Evolutionary conservation across 2,797 vertebrate genomes (phyloP).

Genomic region (Crypturellus tataupa): DNA sequence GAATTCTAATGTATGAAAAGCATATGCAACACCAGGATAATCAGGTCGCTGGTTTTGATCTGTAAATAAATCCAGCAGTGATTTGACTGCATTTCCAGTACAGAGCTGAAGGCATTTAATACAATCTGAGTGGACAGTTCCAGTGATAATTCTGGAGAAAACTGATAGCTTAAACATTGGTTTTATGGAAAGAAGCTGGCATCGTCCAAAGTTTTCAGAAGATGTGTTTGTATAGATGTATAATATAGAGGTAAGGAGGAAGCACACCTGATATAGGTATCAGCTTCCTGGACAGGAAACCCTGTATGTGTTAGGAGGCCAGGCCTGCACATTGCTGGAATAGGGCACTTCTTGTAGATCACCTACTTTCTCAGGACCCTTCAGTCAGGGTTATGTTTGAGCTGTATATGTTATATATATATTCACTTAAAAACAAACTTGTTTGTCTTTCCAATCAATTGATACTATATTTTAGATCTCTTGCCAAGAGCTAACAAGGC

Average conservation of each 20-base stretch:
- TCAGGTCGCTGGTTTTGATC: neutral
- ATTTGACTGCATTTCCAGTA: neutral
- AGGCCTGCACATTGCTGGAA: neutral
- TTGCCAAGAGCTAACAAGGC: neutral
- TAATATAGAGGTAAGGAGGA: neutral
- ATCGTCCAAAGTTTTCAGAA: neutral
- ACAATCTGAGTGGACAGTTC: neutral
- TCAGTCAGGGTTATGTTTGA: neutral
- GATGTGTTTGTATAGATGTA: neutral
- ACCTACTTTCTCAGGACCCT: neutral
- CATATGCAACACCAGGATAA: neutral
- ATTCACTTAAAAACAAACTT: neutral
- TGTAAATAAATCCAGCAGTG: neutral
- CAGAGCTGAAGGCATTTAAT: neutral
- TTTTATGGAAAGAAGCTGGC: neutral
- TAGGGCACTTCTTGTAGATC: neutral
- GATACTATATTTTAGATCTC: constrained; percentile 14
- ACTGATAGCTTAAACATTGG: neutral
- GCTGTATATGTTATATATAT: too few species aligned
- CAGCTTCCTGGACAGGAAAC: neutral
- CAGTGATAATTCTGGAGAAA: neutral
- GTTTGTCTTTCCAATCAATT: neutral
- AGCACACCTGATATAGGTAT: neutral
- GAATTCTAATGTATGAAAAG: neutral
- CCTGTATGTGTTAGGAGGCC: rapidly evolving